Conservation (phyloP, 2,888 invertebrate genomes). For the Agrotis ipsilon region DNA sequence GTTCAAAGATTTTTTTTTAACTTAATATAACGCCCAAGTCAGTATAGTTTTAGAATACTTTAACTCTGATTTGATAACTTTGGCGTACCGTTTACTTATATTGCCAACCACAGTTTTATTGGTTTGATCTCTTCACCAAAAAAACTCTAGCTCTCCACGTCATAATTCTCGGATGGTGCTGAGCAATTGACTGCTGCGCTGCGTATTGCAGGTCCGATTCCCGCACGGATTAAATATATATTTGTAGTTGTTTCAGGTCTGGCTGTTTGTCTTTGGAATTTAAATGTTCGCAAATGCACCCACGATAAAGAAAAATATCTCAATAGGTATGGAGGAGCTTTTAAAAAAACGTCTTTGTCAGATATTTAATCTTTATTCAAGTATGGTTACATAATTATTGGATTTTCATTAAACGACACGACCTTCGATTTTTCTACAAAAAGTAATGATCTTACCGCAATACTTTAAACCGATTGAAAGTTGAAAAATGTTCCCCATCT, state of each 20-base stretch:
- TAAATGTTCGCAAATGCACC: no score
- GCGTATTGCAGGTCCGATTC: no score
- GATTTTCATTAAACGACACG: background rate
- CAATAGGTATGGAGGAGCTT: no score
- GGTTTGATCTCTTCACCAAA: background rate
- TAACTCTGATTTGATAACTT: background rate
- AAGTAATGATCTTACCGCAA: conserved; percentile 30
- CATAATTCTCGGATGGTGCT: no score
- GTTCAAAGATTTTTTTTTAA: background rate
- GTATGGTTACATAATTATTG: no score
- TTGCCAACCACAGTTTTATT: background rate
- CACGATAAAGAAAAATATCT: no score
- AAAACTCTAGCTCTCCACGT: background rate
- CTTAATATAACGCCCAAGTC: no score
- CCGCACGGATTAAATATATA: no score
- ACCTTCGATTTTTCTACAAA: conserved; percentile 10
- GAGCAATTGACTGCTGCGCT: no score
- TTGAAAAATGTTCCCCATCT: conserved; percentile 28
- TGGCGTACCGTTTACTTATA: background rate
- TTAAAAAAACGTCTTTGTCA: no score
- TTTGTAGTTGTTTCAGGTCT: no score
- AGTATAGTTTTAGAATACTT: background rate
- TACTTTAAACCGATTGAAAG: conserved; percentile 28
- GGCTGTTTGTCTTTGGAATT: no score
- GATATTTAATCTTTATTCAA: background rate